A percentile compares a stretch with the other conserved stretches of the same genome.
phyloP scores from a whole-genome alignment of 2,797 vertebrate species.

The Sciurus vulgaris region DNA sequence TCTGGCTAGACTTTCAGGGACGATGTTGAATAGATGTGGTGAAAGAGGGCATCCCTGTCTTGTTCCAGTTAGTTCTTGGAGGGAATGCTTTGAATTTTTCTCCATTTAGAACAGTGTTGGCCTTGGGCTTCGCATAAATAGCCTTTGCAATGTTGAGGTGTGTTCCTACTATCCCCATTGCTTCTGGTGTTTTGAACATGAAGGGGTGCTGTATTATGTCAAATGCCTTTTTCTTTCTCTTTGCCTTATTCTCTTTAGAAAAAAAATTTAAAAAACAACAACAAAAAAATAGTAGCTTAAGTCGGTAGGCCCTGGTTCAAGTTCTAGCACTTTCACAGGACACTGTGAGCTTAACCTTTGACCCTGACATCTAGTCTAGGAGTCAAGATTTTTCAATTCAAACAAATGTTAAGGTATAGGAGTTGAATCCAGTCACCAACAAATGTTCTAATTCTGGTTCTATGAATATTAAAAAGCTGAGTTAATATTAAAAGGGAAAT shows the following conservation, averaged over 20 bases:
- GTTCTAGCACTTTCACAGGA: neutral
- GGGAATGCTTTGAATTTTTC: no score
- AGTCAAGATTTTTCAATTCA: conserved; percentile 23
- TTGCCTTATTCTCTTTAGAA: neutral
- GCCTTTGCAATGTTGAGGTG: no score
- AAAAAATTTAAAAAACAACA: neutral
- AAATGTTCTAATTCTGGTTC: neutral
- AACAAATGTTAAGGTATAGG: neutral
- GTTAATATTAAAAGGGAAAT: conserved; percentile 4
- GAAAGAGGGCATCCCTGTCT: no score
- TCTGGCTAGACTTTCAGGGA: no score
- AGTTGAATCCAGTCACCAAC: neutral
- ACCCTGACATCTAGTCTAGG: neutral
- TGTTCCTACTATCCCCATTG: no score
- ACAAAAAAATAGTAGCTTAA: neutral
- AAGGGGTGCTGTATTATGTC: no score
- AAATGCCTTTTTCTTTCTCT: neutral
- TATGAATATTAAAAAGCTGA: neutral
- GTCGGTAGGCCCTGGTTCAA: neutral
- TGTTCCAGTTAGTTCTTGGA: no score
- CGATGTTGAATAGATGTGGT: no score
- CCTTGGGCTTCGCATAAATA: no score
- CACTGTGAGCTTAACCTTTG: conserved; percentile 21
- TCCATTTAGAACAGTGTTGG: no score
- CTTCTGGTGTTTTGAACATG: no score